A percentile compares a stretch with the other conserved stretches of the same genome.
phyloP scores from a whole-genome alignment of 2,797 vertebrate genomes.

The Xenops minutus region DNA sequence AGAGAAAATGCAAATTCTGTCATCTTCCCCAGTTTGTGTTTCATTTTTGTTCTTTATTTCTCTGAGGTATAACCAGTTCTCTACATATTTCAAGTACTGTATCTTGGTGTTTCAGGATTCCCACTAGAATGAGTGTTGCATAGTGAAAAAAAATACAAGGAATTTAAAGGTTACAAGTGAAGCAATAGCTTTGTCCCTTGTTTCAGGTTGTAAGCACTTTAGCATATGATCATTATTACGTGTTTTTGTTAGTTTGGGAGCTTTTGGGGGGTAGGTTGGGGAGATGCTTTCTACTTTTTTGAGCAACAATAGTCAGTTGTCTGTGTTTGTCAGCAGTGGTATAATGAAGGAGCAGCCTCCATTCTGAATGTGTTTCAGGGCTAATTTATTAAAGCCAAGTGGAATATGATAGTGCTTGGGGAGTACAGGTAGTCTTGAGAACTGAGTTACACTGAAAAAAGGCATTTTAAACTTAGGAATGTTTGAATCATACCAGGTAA shows the following conservation, averaged over 20 bases:
- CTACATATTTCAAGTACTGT: background rate
- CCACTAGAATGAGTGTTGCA: background rate
- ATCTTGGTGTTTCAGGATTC: background rate
- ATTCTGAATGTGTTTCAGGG: background rate
- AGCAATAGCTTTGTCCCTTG: background rate
- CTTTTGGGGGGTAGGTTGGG: accelerated
- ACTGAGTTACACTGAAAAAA: background rate
- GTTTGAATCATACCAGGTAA: background rate
- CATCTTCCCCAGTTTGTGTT: background rate
- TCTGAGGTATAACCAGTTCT: background rate
- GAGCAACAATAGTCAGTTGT: accelerated
- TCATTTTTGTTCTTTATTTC: background rate
- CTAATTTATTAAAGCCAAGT: background rate
- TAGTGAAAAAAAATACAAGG: background rate
- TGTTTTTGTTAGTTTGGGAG: background rate
- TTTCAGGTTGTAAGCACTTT: background rate
- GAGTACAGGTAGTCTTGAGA: background rate
- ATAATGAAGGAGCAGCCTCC: background rate
- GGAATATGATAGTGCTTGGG: no score
- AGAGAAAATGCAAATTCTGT: background rate
- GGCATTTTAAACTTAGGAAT: background rate
- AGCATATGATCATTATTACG: background rate
- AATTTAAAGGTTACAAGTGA: background rate
- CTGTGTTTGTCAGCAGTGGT: background rate
- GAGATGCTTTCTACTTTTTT: background rate